Conservation (phyloP, 2,888 invertebrate genomes). For the Cryptosula pallasiana region DNA sequence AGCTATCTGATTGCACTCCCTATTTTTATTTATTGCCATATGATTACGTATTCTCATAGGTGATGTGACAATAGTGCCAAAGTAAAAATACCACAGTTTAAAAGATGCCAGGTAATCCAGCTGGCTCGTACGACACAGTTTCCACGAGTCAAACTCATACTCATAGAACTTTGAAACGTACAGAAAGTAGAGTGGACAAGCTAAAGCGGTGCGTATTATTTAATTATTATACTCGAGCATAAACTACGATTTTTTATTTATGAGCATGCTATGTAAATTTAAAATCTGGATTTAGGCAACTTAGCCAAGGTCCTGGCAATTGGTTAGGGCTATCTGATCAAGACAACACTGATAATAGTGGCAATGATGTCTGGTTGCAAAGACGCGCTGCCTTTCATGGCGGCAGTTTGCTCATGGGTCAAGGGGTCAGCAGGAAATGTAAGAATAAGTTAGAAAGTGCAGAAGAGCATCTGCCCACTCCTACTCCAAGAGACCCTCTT, state of each 20-base stretch:
- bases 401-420: constrained; percentile 22
- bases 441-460: constrained; percentile 14
- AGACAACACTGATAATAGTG: neutral
- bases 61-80: too few species aligned
- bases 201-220: constrained; percentile 19
- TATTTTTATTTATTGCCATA: too few species aligned
- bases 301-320: neutral
- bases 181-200: constrained; percentile 17
- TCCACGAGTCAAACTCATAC: neutral
- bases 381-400: constrained; percentile 23
- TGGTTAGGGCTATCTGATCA: constrained; percentile 23
- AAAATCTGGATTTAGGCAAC: neutral
- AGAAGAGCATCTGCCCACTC: neutral
- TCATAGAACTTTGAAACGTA: neutral
- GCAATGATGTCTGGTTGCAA: constrained; percentile 10
- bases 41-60: too few species aligned
- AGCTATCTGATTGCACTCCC: too few species aligned
- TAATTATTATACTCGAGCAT: too few species aligned
- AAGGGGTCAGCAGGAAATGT: constrained; percentile 23
- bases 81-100: too few species aligned
- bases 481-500: constrained; percentile 18
- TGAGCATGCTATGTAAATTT: too few species aligned
- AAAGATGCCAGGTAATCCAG: neutral
- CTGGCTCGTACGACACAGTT: neutral
- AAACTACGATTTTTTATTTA: too few species aligned